These are phyloP conservation scores for Xenopus laevis DNA, from an alignment of 2,113 vertebrate species.

Conservation along the genomic window DNA sequence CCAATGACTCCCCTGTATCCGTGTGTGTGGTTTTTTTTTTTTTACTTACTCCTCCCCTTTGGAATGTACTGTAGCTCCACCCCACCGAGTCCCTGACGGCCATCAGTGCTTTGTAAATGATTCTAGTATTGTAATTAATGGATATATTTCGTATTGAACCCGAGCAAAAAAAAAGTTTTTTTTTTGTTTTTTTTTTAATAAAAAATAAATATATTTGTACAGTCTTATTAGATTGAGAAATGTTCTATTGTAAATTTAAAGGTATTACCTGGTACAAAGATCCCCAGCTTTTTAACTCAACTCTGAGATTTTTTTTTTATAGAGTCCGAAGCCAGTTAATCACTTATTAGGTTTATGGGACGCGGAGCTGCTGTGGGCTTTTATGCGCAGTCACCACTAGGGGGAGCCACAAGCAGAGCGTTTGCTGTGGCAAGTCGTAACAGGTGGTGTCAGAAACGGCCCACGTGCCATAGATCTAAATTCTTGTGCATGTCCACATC, in stretches of 20 bases:
- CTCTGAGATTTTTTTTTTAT: no score
- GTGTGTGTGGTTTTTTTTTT: slow-evolving; percentile 58
- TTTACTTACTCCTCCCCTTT: slow-evolving; percentile 45
- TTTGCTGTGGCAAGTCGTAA: no score
- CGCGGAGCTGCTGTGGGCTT: no score
- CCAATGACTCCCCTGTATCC: slow-evolving; percentile 51
- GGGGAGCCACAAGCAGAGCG: no score
- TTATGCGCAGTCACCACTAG: no score
- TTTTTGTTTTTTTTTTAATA: slow-evolving; percentile 31
- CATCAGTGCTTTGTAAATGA: slow-evolving; percentile 72
- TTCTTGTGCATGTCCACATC: no score
- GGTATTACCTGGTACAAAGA: slow-evolving; percentile 26
- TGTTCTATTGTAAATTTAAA: slow-evolving; percentile 48
- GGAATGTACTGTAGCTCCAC: slow-evolving; percentile 76
- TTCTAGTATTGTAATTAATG: slow-evolving; percentile 70
- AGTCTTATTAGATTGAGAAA: slow-evolving; percentile 55
- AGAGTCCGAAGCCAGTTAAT: neutral
- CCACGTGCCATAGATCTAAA: no score
- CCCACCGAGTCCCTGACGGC: slow-evolving; percentile 60
- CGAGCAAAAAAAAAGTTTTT: slow-evolving; percentile 47
- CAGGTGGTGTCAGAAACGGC: no score
- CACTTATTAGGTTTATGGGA: no score
- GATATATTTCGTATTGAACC: slow-evolving; percentile 62
- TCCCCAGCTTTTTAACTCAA: slow-evolving; percentile 17
- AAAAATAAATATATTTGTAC: slow-evolving; percentile 58